Base-by-base conservation (phyloP, 92 coral and sea anemone genomes). In the Scolanthus callimorphus region DNA sequence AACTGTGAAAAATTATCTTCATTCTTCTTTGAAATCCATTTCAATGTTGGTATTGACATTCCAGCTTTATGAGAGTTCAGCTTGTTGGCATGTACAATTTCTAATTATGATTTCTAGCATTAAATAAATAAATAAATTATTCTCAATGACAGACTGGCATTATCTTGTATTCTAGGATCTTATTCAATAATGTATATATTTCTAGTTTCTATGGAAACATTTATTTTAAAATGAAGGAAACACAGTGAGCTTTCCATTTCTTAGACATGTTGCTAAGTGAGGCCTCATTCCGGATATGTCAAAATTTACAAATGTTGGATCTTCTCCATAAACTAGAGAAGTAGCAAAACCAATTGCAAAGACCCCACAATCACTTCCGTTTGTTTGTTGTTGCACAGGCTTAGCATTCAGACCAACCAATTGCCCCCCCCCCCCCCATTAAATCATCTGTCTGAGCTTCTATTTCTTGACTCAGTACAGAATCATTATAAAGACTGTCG, bases 401-500 rank as follows among this genome's bases (percentile, higher is more conserved):
- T 44, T 34, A 45, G 45, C 55, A 12, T 62, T 8, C 26, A 62
- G 23, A 25, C 55, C 68, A 43, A 17, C 28, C 52, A 20, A 46
- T 29, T 46, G 50, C 31, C 47, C 52, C 25, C 10, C 50, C 17
- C 65, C 60, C 55, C 39, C 63, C 49, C 50, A 44, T 30, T 59
- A 57, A 20, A 41, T 55, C 17, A 56, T 47, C 0, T 12, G 63
- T 57, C 67, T 69, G 76, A 27, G 57, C 65, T 47, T 69, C 76
- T 23, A 69, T 67, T 60, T 57, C 58, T 29, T 28, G 63, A 55
- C 22, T 56, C 12, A 6, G 1, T 55, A 83, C 67, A 26, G 60
- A 50, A 43, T 70, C 73, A 73, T 70, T 46, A 47, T 76, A 82
- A 2, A 70, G 75, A 52, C 90, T 83, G 55, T 83, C 85, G 52